Evolutionary conservation across 2,888 invertebrate species (phyloP), one percentile per base, ranked within the genome.

Genomic region (Mamestra brassicae): DNA sequence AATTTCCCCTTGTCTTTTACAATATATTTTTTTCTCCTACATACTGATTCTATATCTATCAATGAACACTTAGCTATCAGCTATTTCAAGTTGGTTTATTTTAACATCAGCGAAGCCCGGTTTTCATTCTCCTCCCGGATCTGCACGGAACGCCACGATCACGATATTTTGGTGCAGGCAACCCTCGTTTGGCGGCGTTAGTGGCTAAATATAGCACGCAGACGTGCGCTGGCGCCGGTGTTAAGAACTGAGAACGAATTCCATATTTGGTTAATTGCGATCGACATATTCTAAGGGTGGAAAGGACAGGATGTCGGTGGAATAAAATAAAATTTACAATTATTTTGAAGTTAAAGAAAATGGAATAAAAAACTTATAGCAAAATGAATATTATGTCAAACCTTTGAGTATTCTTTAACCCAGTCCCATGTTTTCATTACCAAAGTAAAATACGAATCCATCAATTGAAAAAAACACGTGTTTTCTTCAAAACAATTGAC

Each of bases 191-290:
- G 83, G 71, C 68, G 69, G 71, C 69, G 66, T 45, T 62, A 45
- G 63, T 47, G 61, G 64, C 72, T 87, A 88, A 80, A 85, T 83
- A 85, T 87, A 87, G 78, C 70, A 13, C 52, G 45, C 72, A 76
- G 81, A 80, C 85, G 78, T 80, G 85, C 78, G 81, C 78, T 67
- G 78, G 80, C 83, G 87, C 80, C 76, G 71, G 58, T 76, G 63
- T 78, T 76, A 71, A 85, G 75, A 85, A 85, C 76, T 72, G 79
- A 83, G 67, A 63, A 72, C 57, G 64, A 84, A 74, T 85, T 70
- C 87, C 87, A 87, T 87, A 87, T 88, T 85, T 79, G 87, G 87
- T 75, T 80, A 76, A 84, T 79, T 83, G 78, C 52, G 52, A 66
- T 71, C 78, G 78, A 66, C 85, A 71, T 82, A 60, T 74, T 63